Evolutionary conservation across 1,140 invertebrate species (phyloP).

Genomic region (Drosophila cardini): DNA sequence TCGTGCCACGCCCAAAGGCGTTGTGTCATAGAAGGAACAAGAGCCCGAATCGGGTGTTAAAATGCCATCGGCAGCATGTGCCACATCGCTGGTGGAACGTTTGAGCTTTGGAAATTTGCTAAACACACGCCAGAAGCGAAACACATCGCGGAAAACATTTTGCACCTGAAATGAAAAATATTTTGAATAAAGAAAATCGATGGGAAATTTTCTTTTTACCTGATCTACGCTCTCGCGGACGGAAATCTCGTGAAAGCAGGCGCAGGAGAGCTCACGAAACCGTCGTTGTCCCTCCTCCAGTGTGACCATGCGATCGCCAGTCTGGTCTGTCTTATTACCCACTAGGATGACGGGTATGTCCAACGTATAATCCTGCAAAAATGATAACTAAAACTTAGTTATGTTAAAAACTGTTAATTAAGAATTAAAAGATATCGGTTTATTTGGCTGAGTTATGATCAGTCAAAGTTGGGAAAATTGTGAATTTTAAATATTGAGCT

Average conservation of each 20-base stretch:
- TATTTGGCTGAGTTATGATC: too few relatives aligned
- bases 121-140: slow-evolving; percentile 89
- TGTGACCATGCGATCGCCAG: slow-evolving; percentile 91
- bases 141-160: slow-evolving; percentile 88
- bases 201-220: slow-evolving; percentile 81
- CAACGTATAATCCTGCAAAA: slow-evolving; percentile 86
- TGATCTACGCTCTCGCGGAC: slow-evolving; percentile 92
- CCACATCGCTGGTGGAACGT: slow-evolving; percentile 86
- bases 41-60: slow-evolving; percentile 72
- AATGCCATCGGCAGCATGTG: slow-evolving; percentile 60
- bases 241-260: slow-evolving; percentile 93
- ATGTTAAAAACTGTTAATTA: not conserved
- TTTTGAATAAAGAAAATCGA: not conserved
- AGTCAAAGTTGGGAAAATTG: too few relatives aligned
- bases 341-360: slow-evolving; percentile 91
- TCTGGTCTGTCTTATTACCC: slow-evolving; percentile 92
- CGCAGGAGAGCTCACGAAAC: slow-evolving; percentile 91
- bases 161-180: slow-evolving; percentile 85
- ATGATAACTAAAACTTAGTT: not conserved
- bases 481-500: too few relatives aligned
- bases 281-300: slow-evolving; percentile 89
- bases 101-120: slow-evolving; percentile 87
- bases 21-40: slow-evolving; percentile 75
- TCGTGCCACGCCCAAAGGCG: slow-evolving; percentile 61
- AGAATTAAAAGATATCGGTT: too few relatives aligned